Evolutionary conservation across 1,140 invertebrate species (phyloP), one percentile per base, ranked within the genome.

Genomic region (Cepaea nemoralis): DNA sequence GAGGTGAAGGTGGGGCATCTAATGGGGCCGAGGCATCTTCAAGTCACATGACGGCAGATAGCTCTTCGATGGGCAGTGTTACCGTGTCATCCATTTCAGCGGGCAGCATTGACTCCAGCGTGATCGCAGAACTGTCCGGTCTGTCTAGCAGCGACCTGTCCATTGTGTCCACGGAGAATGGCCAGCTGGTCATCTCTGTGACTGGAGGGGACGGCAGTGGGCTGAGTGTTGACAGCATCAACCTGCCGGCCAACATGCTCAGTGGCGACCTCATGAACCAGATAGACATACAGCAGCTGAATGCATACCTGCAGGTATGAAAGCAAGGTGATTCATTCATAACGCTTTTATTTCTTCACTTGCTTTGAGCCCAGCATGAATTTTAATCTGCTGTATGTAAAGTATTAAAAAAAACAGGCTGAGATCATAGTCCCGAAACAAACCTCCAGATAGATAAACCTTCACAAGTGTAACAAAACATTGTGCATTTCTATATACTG

Each of bases 261-360:
- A 80, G 78, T n/a, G 78, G 78, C 1, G 78, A 80, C 6, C 78
- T 80, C 1, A 80, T 80, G 67, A 80, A 80, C 69, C 78, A 80
- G 69, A 80, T 80, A 37, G 78, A 80, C 39, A 73, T 80, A 33
- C 42, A 73, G n/a, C 78, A 80, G 69, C 78, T 80, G 31, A 80
- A 80, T 59, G 78, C 78, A 31, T 80, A 80, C 40, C 78, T 80
- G 6, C 78, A 80, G 69, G 78, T 80, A 67, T 31, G 27, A 37
- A 2, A 40, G 6, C 2, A 31, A 63, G n/a, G n/a, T n/a, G n/a
- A n/a, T n/a, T n/a, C n/a, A n/a, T n/a, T n/a, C n/a, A n/a, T n/a
- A n/a, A n/a, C n/a, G n/a, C n/a, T n/a, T n/a, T n/a, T n/a, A n/a
- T n/a, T n/a, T n/a, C n/a, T n/a, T n/a, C n/a, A n/a, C n/a, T n/a